A percentile compares a stretch with the other conserved stretches of the same genome.
phyloP scores from a whole-genome alignment of 2,888 invertebrate species.

The Tetramorium bicarinatum region DNA sequence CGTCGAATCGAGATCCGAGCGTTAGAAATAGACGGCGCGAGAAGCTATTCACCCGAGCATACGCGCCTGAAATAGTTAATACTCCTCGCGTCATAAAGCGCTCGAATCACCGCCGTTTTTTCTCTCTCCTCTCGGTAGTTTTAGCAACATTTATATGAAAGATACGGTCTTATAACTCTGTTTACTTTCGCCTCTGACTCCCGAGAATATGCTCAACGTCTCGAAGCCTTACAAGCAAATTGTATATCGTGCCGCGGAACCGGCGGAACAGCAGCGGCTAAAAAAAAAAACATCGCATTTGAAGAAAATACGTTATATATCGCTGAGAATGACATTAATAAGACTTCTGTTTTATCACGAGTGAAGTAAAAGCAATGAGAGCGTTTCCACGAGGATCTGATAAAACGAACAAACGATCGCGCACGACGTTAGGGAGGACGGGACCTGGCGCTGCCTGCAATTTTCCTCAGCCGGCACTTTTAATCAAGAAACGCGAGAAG shows the following conservation, averaged over 20 bases:
- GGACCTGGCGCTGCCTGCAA: slow-evolving; percentile 27
- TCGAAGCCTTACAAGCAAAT: not conserved
- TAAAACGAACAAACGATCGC: slow-evolving; percentile 37
- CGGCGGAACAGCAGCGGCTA: no score
- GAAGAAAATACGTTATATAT: not conserved
- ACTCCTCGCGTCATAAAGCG: slow-evolving; percentile 2
- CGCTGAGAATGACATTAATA: not conserved
- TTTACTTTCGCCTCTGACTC: not conserved
- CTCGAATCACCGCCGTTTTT: not conserved
- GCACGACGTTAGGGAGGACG: not conserved
- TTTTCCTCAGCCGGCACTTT: slow-evolving; percentile 55
- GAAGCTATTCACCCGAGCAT: slow-evolving; percentile 43
- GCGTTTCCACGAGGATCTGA: not conserved
- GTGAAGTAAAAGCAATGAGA: not conserved
- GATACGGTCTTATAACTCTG: not conserved
- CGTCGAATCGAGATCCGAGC: slow-evolving; percentile 34
- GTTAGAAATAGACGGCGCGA: slow-evolving; percentile 36
- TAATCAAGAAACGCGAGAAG: slow-evolving; percentile 48
- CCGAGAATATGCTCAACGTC: not conserved
- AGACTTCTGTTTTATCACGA: slow-evolving; percentile 7
- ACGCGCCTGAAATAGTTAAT: slow-evolving; percentile 40
- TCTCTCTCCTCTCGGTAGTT: no score
- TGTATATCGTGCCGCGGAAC: not conserved
- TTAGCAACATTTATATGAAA: not conserved
- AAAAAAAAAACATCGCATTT: not conserved